Percentiles rank a stretch among this genome's conserved stretches.
These are phyloP conservation scores for Virgularia gustaviana DNA, from an alignment of 92 coral and sea anemone genomes.

Conservation along the genomic window DNA sequence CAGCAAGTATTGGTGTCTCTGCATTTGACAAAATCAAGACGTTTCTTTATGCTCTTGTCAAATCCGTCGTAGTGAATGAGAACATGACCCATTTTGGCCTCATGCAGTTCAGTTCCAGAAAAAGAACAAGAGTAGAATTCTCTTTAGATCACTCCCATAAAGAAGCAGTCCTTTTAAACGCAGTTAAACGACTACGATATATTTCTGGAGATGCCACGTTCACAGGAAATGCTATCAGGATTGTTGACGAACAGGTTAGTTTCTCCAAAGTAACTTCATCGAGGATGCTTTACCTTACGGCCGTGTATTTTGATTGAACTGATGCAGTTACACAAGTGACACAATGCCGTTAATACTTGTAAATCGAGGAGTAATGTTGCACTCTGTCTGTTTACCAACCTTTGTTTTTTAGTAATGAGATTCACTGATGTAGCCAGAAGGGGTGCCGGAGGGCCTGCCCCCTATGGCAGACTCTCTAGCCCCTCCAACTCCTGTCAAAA, in stretches of 20 bases:
- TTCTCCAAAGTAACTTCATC: too few species aligned
- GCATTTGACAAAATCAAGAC: constrained; percentile 8
- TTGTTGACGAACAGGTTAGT: constrained; percentile 26
- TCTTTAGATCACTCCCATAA: constrained; percentile 29
- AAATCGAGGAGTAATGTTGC: too few species aligned
- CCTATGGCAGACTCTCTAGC: too few species aligned
- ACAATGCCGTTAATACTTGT: too few species aligned
- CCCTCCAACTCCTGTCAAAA: too few species aligned
- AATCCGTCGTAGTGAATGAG: constrained; percentile 23
- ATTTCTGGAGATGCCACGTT: constrained; percentile 1
- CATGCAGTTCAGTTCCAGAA: constrained; percentile 16
- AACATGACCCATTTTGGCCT: constrained; percentile 39
- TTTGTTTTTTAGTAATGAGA: too few species aligned
- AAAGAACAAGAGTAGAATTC: constrained; percentile 23
- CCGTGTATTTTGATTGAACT: too few species aligned
- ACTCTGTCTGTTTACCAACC: too few species aligned
- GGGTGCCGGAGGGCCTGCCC: too few species aligned
- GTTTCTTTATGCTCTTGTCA: constrained; percentile 10
- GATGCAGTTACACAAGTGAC: too few species aligned
- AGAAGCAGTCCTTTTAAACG: constrained; percentile 26
- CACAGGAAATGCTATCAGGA: constrained; percentile 23
- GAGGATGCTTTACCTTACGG: too few species aligned
- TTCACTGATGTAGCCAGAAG: too few species aligned
- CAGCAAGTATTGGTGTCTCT: constrained; percentile 7
- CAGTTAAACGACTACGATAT: constrained; percentile 3